These are phyloP conservation scores for Eidolon dupreanum DNA, from an alignment of 2,797 vertebrate genomes.

Conservation along the genomic window DNA sequence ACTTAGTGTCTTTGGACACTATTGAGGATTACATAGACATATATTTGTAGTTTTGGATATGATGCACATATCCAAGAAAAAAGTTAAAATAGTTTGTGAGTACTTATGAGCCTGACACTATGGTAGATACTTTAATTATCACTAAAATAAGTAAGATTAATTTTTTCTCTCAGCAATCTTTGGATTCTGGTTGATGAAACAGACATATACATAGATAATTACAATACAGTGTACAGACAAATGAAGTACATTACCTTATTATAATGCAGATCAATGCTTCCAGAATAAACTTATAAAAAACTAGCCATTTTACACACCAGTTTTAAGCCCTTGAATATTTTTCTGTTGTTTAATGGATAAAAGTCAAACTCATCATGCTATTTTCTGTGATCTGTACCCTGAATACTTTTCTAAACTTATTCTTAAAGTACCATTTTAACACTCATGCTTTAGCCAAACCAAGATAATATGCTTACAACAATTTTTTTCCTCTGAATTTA, in stretches of 20 bases:
- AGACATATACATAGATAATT: background rate
- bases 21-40: background rate
- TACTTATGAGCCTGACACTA: background rate
- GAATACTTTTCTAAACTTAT: background rate
- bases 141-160: conserved; percentile 7
- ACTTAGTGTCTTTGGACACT: background rate
- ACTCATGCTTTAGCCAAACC: background rate
- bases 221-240: background rate
- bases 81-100: background rate
- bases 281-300: background rate
- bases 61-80: background rate
- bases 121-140: background rate
- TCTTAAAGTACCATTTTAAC: background rate
- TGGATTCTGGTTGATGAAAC: conserved; percentile 35
- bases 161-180: background rate
- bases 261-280: background rate
- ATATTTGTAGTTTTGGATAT: background rate
- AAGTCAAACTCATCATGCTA: background rate
- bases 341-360: background rate
- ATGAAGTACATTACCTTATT: background rate
- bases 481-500: background rate
- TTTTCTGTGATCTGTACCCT: background rate
- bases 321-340: background rate
- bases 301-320: background rate
- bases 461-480: background rate